Base-by-base conservation (phyloP, 35 echinoderm and acorn worm genomes). In the Heliocidaris erythrogramma region DNA sequence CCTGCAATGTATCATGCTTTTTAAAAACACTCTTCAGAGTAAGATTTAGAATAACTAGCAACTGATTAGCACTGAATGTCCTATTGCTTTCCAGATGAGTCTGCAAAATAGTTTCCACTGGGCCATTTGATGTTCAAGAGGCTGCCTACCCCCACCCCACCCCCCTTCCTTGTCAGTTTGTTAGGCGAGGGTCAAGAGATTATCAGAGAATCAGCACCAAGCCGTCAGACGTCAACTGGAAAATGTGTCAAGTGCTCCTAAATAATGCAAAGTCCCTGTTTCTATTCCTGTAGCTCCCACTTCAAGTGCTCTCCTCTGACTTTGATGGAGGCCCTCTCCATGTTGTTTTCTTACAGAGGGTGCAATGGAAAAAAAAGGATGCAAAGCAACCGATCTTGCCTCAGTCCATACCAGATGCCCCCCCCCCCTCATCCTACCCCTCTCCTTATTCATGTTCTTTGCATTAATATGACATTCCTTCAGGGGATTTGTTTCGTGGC, bases 211-310 rank as follows among this genome's bases (percentile, higher is more conserved):
- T 89, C 87, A 35, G 31, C 30, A 47, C 87, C 87, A 9, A 89
- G 87, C 87, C 47, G 87, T 89, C 87, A 89, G 42, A 89, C 87
- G 14, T 32, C 31, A 89, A 48, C 31, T 47, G 87, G 31, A 89
- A 89, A 89, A 30, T 89, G 87, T 89, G 87, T 48, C 87, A 89
- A 89, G 31, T 89, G 31, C 87, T 21, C 87, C 87, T 89, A 42
- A 89, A 89, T 32, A 89, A 89, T 89, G 87, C 87, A 89, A 89
- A 89, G 87, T 89, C 87, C 87, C 65, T 78, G 65, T 78, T 78
- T 27, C 65, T 78, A 78, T 78, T 78, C 65, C 65, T 78, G 65
- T 78, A 27, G 18, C 27, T 78, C 65, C 17, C 65, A 78, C 65
- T 78, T 78, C 65, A 78, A 78, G 65, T 78, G 65, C 17, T 24